Conservation (phyloP, 2,888 invertebrate species). For the Physocephala rufipes region DNA sequence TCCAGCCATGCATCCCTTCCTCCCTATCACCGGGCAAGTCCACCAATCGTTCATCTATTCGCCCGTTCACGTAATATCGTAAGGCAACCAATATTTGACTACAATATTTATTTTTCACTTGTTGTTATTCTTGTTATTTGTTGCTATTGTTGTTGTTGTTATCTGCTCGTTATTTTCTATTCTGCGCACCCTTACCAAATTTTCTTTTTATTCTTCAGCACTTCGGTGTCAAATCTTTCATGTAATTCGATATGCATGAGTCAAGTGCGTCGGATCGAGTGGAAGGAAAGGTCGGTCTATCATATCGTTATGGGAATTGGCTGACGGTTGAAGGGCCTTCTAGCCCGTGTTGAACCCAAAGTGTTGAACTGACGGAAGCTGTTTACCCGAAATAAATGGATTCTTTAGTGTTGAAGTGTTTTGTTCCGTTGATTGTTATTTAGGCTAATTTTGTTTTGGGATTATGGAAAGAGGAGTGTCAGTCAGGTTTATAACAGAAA, state of each 20-base stretch:
- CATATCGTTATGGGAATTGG: slow-evolving; percentile 32
- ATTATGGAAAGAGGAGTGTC: background rate
- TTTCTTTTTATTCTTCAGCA: background rate
- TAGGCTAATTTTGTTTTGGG: slow-evolving; percentile 5
- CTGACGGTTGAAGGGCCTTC: background rate
- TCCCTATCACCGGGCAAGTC: too few relatives aligned
- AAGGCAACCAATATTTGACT: too few relatives aligned
- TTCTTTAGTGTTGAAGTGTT: background rate
- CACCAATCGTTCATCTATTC: slow-evolving; percentile 20
- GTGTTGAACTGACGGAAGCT: slow-evolving; percentile 20
- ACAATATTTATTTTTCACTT: slow-evolving; percentile 25
- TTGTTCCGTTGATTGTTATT: slow-evolving; percentile 16
- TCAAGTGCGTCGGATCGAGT: slow-evolving; percentile 18
- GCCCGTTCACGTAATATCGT: too few relatives aligned
- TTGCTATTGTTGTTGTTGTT: slow-evolving; percentile 6
- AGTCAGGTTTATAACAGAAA: slow-evolving; percentile 9
- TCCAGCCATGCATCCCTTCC: too few relatives aligned
- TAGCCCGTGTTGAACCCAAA: background rate
- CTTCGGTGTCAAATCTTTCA: slow-evolving; percentile 18
- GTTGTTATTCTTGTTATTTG: background rate
- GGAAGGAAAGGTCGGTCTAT: background rate
- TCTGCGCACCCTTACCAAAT: background rate
- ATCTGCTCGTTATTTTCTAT: slow-evolving; percentile 12
- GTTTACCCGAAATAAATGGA: background rate
- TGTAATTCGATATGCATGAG: slow-evolving; percentile 35